Conservation (phyloP, 2,797 vertebrate species). For the Chaenodraco wilsoni region DNA sequence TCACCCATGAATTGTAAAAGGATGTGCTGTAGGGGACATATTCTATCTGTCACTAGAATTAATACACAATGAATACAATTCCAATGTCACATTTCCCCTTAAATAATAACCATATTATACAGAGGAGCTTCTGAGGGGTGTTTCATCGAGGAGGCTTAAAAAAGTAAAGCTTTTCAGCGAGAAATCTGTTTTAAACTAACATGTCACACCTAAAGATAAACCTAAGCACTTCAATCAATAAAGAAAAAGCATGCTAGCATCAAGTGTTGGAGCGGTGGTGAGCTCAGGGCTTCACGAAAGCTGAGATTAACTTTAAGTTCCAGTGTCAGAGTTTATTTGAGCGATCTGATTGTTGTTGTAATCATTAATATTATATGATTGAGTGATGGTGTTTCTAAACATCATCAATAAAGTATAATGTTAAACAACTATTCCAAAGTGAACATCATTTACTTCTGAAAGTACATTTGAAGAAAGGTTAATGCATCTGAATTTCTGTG, state of each 20-base stretch:
- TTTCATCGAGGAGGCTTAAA: not conserved
- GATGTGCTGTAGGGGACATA: not conserved
- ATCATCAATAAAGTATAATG: not conserved
- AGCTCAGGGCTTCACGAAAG: too few species aligned
- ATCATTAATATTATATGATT: not conserved
- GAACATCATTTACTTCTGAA: not conserved
- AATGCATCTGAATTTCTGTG: not conserved
- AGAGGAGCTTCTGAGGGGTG: not conserved
- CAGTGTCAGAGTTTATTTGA: too few species aligned
- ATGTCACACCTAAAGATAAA: not conserved
- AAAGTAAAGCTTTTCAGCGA: not conserved
- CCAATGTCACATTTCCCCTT: not conserved
- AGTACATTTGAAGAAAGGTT: not conserved
- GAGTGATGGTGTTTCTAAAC: not conserved
- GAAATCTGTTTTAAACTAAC: not conserved
- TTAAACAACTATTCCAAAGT: not conserved
- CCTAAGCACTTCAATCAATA: not conserved
- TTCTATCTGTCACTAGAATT: conserved; percentile 10
- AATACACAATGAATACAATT: conserved; percentile 2
- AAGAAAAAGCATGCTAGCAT: not conserved
- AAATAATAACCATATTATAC: not conserved
- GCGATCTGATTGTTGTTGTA: too few species aligned
- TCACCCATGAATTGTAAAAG: conserved; percentile 19
- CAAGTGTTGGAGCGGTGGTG: not conserved
- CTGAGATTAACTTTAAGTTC: too few species aligned